Evolutionary conservation across 2,888 invertebrate genomes (phyloP).

Genomic region (Noctua janthina): DNA sequence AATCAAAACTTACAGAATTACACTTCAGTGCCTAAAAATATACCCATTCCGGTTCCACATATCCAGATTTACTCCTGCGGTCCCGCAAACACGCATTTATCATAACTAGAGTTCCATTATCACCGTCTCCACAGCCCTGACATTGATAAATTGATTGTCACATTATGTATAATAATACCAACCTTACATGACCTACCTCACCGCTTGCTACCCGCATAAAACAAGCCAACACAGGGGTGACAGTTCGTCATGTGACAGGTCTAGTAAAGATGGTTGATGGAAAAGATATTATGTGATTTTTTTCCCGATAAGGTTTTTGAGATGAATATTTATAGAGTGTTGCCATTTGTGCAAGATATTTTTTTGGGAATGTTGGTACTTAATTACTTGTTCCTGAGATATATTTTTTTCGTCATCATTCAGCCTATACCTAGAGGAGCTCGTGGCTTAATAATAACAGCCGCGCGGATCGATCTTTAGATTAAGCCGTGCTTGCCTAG

Average conservation of each 20-base stretch:
- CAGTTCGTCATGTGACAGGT: slow-evolving; percentile 1
- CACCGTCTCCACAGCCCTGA: slow-evolving; percentile 37
- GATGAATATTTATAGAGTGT: slow-evolving; percentile 42
- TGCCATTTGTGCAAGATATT: slow-evolving; percentile 9
- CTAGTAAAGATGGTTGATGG: slow-evolving; percentile 24
- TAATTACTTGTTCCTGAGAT: neutral
- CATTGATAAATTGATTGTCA: slow-evolving; percentile 56
- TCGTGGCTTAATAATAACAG: too few species aligned
- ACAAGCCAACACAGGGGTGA: too few species aligned
- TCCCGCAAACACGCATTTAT: slow-evolving; percentile 51
- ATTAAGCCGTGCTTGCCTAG: too few species aligned
- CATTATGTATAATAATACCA: slow-evolving; percentile 47
- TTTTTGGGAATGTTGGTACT: neutral
- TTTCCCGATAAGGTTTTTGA: slow-evolving; percentile 23
- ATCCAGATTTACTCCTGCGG: slow-evolving; percentile 37
- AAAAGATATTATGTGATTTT: slow-evolving; percentile 32
- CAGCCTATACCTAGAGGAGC: neutral
- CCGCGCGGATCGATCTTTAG: too few species aligned
- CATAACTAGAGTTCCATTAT: slow-evolving; percentile 57
- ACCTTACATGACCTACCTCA: neutral
- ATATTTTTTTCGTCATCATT: neutral
- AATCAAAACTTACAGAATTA: neutral
- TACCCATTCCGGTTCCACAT: neutral
- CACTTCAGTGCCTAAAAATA: neutral
- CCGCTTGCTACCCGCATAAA: neutral